Percentiles rank a stretch among this genome's conserved stretches.
phyloP scores from a whole-genome alignment of 2,113 vertebrate genomes.

The Clupea harengus region DNA sequence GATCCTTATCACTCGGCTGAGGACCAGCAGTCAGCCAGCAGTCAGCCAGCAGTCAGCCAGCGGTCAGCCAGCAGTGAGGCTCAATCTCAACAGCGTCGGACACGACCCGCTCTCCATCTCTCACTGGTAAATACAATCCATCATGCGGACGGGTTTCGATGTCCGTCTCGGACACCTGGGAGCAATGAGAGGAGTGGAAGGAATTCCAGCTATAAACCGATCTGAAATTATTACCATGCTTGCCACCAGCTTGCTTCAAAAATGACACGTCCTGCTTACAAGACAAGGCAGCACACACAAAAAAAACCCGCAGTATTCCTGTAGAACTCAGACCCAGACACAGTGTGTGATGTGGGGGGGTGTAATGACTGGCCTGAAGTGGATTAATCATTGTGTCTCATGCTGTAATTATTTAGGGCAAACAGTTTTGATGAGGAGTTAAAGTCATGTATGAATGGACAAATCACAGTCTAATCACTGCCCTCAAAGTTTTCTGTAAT shows the following conservation, averaged over 20 bases:
- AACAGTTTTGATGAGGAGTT: slow-evolving; percentile 17
- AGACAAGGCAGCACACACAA: background rate
- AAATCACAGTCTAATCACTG: background rate
- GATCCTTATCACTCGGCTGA: slow-evolving; percentile 13
- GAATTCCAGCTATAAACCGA: background rate
- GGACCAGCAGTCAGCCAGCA: slow-evolving; percentile 21
- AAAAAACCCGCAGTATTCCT: background rate
- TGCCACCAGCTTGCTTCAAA: background rate
- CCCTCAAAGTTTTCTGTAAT: background rate
- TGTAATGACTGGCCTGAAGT: background rate
- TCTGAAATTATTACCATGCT: background rate
- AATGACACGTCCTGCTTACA: background rate
- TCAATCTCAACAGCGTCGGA: background rate
- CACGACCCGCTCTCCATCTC: background rate
- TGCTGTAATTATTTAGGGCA: background rate
- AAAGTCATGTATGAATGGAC: background rate
- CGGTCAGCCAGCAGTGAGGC: background rate
- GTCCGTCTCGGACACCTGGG: background rate
- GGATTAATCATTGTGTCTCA: background rate
- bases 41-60: background rate
- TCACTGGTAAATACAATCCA: slow-evolving; percentile 18
- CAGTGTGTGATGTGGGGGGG: background rate
- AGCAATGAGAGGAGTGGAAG: background rate
- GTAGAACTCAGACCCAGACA: background rate
- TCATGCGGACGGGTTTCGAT: background rate